phyloP scores from a whole-genome alignment of 2,797 vertebrate genomes.

The Triplophysa yarkandensis region DNA sequence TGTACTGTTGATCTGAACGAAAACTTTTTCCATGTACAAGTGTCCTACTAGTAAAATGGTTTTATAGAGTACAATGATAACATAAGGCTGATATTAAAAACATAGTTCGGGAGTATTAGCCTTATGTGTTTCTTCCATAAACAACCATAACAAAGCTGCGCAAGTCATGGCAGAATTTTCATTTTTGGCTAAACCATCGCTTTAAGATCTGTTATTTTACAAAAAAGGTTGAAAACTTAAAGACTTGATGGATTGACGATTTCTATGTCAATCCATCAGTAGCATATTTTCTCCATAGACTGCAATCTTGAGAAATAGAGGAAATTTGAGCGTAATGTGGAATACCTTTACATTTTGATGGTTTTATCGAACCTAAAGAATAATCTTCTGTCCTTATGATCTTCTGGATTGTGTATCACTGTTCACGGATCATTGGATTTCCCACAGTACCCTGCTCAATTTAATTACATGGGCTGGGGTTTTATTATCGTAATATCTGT shows the following conservation, averaged over 20 bases:
- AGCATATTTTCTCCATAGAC: neutral
- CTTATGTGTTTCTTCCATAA: too few relatives aligned
- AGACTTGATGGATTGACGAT: neutral
- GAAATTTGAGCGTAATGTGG: neutral
- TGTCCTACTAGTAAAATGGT: too few relatives aligned
- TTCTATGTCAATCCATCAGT: neutral
- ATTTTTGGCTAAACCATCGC: too few relatives aligned
- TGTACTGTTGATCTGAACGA: too few relatives aligned
- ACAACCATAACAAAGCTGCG: too few relatives aligned
- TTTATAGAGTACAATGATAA: too few relatives aligned
- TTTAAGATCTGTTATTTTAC: too few relatives aligned
- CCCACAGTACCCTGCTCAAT: neutral
- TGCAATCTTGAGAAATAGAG: neutral
- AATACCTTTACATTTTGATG: neutral
- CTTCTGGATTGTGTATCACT: neutral
- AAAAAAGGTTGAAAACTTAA: too few relatives aligned
- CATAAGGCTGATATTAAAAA: too few relatives aligned
- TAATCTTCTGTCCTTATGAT: neutral
- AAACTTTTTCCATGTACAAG: too few relatives aligned
- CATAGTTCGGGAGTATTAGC: too few relatives aligned
- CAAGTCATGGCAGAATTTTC: too few relatives aligned
- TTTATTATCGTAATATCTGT: neutral
- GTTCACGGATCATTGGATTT: neutral
- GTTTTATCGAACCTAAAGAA: conserved; percentile 5
- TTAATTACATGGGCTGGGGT: neutral